phyloP scores from a whole-genome alignment of 1,140 invertebrate genomes.

The Drosophila parvula region DNA sequence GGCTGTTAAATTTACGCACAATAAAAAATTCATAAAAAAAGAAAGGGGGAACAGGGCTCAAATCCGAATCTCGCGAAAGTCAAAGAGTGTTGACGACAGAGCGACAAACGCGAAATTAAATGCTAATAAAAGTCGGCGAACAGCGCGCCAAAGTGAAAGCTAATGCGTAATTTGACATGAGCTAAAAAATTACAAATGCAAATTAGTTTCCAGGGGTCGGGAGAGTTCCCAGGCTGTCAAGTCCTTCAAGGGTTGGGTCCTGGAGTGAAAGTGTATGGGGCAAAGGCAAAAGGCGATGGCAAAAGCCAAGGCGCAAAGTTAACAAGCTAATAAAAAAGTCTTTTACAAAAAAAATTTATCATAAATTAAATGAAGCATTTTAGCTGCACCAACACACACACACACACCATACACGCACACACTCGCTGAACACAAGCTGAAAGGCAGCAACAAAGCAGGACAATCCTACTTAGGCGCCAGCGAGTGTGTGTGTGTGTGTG shows the following conservation, averaged over 20 bases:
- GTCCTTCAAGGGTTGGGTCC: slow-evolving; percentile 3
- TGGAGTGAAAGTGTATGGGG: slow-evolving; percentile 17
- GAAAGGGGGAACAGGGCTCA: slow-evolving; percentile 10
- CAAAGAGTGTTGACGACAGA: slow-evolving; percentile 71
- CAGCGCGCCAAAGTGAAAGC: slow-evolving; percentile 65
- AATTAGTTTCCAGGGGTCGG: slow-evolving; percentile 64
- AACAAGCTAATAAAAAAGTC: slow-evolving; percentile 80
- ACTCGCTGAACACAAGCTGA: slow-evolving; percentile 5
- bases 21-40: slow-evolving; percentile 60
- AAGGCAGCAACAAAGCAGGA: slow-evolving; percentile 26
- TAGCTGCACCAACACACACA: slow-evolving; percentile 52
- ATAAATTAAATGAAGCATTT: slow-evolving; percentile 83
- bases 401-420: neutral
- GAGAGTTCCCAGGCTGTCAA: slow-evolving; percentile 8
- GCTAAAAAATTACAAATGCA: slow-evolving; percentile 80
- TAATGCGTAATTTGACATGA: slow-evolving; percentile 80
- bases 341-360: slow-evolving; percentile 74
- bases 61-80: slow-evolving; percentile 49
- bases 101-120: slow-evolving; percentile 72
- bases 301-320: slow-evolving; percentile 64
- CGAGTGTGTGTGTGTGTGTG: neutral
- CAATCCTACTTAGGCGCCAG: slow-evolving; percentile 27
- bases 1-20: slow-evolving; percentile 55
- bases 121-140: slow-evolving; percentile 74
- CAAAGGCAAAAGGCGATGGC: slow-evolving; percentile 38